A percentile compares a stretch with the other conserved stretches of the same genome.
Evolutionary conservation across 2,113 vertebrate species (phyloP).

Genomic region (Garra rufa): DNA sequence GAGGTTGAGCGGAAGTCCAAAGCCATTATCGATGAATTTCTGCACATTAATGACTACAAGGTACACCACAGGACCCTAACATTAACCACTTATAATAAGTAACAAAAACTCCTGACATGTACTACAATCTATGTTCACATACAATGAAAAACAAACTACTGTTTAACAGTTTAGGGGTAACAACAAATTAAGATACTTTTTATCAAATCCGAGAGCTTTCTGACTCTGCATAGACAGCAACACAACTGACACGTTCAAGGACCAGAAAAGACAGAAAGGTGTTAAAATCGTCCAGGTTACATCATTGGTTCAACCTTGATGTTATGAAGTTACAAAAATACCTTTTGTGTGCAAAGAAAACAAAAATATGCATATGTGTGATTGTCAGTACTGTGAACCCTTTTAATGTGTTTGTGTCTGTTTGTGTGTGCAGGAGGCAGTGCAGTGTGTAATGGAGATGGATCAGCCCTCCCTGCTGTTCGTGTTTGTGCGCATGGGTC

Average conservation of each 20-base stretch:
- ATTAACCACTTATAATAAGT: neutral
- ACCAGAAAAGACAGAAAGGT: no score
- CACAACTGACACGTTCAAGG: no score
- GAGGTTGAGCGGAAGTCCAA: conserved; percentile 91
- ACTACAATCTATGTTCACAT: no score
- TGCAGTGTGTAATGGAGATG: conserved; percentile 94
- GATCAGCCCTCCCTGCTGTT: conserved; percentile 78
- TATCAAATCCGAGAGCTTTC: neutral
- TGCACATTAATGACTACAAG: conserved; percentile 98
- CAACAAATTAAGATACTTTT: no score
- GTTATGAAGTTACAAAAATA: no score
- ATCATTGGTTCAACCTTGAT: no score
- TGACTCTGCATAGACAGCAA: no score
- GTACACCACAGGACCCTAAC: conserved; percentile 67
- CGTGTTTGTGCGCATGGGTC: conserved; percentile 88
- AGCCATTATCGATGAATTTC: conserved; percentile 96
- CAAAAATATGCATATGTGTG: no score
- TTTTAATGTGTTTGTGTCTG: neutral
- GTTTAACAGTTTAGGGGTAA: neutral
- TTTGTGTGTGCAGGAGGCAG: conserved; percentile 83
- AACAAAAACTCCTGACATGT: neutral
- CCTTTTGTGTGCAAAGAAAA: no score
- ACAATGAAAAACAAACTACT: neutral
- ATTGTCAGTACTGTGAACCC: neutral
- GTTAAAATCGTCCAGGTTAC: no score